A percentile compares a stretch with the other conserved stretches of the same genome.
Evolutionary conservation across 1,140 invertebrate species (phyloP).

Genomic region (Elymnias hypermnestra): DNA sequence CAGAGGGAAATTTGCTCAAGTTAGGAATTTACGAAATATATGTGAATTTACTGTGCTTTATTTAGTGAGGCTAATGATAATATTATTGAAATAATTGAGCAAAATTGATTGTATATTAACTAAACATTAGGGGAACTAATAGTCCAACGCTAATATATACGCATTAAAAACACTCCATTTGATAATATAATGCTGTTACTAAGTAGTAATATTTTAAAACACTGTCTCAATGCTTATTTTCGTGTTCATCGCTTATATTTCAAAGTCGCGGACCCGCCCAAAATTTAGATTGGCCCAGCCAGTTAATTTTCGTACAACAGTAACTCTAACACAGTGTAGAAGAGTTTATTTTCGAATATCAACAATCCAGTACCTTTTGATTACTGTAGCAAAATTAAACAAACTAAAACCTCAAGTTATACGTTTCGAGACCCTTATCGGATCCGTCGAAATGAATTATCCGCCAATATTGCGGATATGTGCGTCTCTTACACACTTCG

Average conservation of each 20-base stretch:
- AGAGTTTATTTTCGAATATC: slow-evolving; percentile 19
- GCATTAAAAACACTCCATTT: too few relatives aligned
- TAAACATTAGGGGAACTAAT: too few relatives aligned
- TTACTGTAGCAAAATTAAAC: slow-evolving; percentile 42
- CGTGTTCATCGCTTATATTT: slow-evolving; percentile 53
- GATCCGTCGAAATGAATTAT: slow-evolving; percentile 40
- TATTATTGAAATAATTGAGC: too few relatives aligned
- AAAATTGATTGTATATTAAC: too few relatives aligned
- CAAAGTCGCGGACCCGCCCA: slow-evolving; percentile 42
- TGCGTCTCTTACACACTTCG: slow-evolving; percentile 4
- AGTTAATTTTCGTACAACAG: slow-evolving; percentile 14
- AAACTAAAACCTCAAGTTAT: slow-evolving; percentile 38
- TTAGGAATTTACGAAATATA: too few relatives aligned
- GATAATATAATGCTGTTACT: too few relatives aligned
- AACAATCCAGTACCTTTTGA: slow-evolving; percentile 15
- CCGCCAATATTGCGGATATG: slow-evolving; percentile 25
- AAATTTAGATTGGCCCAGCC: slow-evolving; percentile 46
- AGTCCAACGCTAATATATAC: too few relatives aligned
- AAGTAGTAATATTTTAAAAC: too few relatives aligned
- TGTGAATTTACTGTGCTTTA: too few relatives aligned
- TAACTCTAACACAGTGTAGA: slow-evolving; percentile 17
- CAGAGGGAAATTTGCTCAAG: too few relatives aligned
- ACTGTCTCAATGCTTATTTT: slow-evolving; percentile 31
- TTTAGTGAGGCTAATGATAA: too few relatives aligned
- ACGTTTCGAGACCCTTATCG: slow-evolving; percentile 32